Base-by-base conservation (phyloP, 2,888 invertebrate species). In the Ariolimax columbianus region DNA sequence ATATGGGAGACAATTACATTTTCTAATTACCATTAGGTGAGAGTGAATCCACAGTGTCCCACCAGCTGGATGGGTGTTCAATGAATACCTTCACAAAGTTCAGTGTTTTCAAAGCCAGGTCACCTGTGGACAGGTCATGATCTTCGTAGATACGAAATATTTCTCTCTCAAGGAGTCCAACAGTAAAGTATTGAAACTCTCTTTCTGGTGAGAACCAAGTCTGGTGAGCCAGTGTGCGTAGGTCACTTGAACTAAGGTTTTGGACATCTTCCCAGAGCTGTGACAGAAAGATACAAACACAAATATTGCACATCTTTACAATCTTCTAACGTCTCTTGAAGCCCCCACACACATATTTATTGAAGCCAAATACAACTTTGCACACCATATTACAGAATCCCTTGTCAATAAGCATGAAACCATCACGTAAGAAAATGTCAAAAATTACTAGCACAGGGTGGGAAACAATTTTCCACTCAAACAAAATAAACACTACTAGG, bases 11-110 rank as follows among this genome's bases (percentile, higher is more conserved):
- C 51, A 51, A n/a, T n/a, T n/a, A n/a, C n/a, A n/a, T n/a, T n/a
- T n/a, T n/a, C n/a, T n/a, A n/a, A 7, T 66, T 70, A 82, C 78
- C 80, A 51, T 66, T 59, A 19, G 70, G 11, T 38, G 90, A 86
- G 38, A 90, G 79, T 30, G 75, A 33, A 81, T 89, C 90, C 14
- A 90, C 89, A 19, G 90, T 89, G 66, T 90, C 90, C 88, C 89
- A 88, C 88, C 89, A 89, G 80, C 89, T 89, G 75, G 89, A 88
- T 19, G 81, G 63, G 38, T 55, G 55, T 17, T 47, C 77, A 38
- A 82, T 40, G 43, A 85, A 77, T 26, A 40, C 26, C 59, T 75
- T 78, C 26, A 73, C 75, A 75, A 84, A 84, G 40, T 80, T 47
- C 72, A 84, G 59, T 26, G 84, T 75, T 38, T 80, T 59, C 33